Conservation (phyloP, 2,113 vertebrate species). For the Phyllopteryx taeniolatus region DNA sequence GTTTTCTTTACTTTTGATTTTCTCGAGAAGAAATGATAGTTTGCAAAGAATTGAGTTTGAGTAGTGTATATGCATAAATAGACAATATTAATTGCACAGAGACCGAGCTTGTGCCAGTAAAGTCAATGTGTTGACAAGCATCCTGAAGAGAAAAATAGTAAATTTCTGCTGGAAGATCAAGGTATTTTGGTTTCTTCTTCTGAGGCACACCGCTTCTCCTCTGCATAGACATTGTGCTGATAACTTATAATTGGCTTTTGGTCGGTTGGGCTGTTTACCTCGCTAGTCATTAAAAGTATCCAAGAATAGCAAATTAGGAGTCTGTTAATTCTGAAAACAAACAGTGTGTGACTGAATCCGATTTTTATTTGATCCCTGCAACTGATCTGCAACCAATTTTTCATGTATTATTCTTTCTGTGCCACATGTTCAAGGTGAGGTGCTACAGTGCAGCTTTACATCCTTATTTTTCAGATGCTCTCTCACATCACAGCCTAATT, state of each 20-base stretch:
- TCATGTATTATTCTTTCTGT: conserved; percentile 74
- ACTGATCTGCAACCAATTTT: conserved; percentile 66
- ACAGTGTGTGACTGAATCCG: conserved; percentile 54
- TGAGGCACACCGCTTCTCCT: conserved; percentile 42
- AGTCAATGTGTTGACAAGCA: conserved; percentile 68
- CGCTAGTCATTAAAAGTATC: conserved; percentile 75
- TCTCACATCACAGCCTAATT: conserved; percentile 68
- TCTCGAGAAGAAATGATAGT: conserved; percentile 19
- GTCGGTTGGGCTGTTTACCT: conserved; percentile 67
- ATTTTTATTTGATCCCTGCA: conserved; percentile 59
- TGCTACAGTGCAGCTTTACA: conserved; percentile 59
- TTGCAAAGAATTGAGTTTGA: conserved; percentile 29
- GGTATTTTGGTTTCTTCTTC: conserved; percentile 59
- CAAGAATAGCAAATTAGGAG: conserved; percentile 78
- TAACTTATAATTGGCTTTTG: conserved; percentile 76
- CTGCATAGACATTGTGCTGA: conserved; percentile 54
- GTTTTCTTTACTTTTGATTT: conserved; percentile 11
- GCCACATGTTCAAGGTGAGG: conserved; percentile 64
- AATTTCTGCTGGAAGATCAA: conserved; percentile 62
- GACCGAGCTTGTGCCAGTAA: conserved; percentile 47
- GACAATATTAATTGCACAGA: conserved; percentile 50
- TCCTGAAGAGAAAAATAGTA: conserved; percentile 44
- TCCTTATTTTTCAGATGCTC: conserved; percentile 70
- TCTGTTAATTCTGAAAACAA: conserved; percentile 72
- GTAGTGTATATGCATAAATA: conserved; percentile 45